Conservation (phyloP, 2,888 invertebrate species). For the Aphidoletes aphidimyza region DNA sequence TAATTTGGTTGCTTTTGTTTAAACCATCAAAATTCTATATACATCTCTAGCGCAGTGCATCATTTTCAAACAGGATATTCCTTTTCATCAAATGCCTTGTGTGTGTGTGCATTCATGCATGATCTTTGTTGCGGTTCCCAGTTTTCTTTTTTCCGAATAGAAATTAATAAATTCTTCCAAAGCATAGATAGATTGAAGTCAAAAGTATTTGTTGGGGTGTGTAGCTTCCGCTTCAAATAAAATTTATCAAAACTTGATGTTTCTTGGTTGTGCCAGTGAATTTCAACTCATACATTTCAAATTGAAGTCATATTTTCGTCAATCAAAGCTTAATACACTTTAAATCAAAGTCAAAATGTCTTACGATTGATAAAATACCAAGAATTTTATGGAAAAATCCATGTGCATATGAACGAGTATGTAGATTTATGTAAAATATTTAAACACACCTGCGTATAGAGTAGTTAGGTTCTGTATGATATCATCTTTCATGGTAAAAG, state of each 20-base stretch:
- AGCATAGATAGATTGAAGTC: too few species aligned
- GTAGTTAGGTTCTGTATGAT: not conserved
- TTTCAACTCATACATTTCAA: not conserved
- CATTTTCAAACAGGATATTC: not conserved
- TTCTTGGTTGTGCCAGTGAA: too few species aligned
- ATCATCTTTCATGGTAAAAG: not conserved
- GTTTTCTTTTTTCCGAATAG: too few species aligned
- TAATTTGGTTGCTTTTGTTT: not conserved
- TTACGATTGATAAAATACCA: not conserved
- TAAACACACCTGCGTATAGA: not conserved
- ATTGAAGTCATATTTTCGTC: not conserved
- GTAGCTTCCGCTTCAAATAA: too few species aligned
- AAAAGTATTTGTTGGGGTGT: too few species aligned
- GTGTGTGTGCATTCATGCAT: conserved; percentile 39
- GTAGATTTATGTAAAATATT: not conserved
- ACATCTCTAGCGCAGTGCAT: not conserved
- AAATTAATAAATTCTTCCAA: too few species aligned
- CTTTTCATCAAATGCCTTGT: not conserved
- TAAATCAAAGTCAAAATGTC: not conserved
- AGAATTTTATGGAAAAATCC: not conserved
- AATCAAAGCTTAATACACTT: not conserved
- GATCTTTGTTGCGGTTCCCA: not conserved
- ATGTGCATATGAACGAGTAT: not conserved
- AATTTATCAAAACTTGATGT: too few species aligned
- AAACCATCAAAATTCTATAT: not conserved